A percentile compares a stretch with the other conserved stretches of the same genome.
Conservation (phyloP, 2,797 vertebrate genomes). For the Platyrinchus mystaceus region DNA sequence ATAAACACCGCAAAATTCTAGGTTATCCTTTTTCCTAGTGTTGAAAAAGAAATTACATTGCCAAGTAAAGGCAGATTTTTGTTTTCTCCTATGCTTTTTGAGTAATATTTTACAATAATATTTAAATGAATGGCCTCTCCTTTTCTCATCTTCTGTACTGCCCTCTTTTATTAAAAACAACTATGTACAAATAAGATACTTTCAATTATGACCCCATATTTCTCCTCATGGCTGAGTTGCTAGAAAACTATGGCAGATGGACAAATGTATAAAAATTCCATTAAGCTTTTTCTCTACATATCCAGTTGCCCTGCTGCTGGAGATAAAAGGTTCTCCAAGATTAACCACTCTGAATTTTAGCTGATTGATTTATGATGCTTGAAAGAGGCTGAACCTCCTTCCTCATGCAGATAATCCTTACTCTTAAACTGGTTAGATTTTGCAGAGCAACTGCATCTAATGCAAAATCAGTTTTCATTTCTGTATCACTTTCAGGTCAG, state of each 20-base stretch:
- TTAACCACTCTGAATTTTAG: conserved; percentile 28
- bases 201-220: neutral
- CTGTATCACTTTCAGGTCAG: neutral
- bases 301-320: neutral
- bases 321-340: conserved; percentile 39
- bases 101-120: neutral
- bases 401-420: conserved; percentile 16
- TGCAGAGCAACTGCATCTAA: neutral
- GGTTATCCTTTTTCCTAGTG: neutral
- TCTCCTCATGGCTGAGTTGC: neutral
- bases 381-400: neutral
- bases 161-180: neutral
- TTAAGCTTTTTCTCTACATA: conserved; percentile 15
- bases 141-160: neutral
- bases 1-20: neutral
- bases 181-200: neutral
- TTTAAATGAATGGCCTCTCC: neutral
- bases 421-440: neutral
- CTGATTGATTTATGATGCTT: conserved; percentile 24
- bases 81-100: neutral
- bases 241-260: conserved; percentile 24
- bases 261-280: neutral
- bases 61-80: neutral
- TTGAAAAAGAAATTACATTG: neutral
- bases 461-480: neutral